Conservation (phyloP, 2,797 vertebrate species). For the Chelon auratus region DNA sequence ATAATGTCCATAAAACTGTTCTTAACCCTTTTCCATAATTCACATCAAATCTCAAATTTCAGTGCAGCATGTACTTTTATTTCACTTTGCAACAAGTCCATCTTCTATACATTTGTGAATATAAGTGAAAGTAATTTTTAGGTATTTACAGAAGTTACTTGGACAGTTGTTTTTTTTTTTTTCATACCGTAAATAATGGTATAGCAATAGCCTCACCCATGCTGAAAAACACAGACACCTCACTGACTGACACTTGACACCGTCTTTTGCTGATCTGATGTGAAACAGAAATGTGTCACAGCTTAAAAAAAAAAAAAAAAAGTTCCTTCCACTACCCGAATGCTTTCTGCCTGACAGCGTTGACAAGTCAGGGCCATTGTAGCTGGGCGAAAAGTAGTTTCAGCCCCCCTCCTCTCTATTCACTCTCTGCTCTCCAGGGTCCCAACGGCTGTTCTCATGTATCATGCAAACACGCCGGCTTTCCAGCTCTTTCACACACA, state of each 20-base stretch:
- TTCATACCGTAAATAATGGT: no score
- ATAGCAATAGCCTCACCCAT: no score
- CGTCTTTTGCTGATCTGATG: conserved; percentile 2
- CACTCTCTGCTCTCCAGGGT: conserved; percentile 47
- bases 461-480: conserved; percentile 48
- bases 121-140: no score
- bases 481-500: conserved; percentile 1
- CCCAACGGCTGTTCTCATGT: conserved; percentile 55
- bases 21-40: no score
- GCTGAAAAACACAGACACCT: no score
- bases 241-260: no score
- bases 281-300: conserved; percentile 49
- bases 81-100: no score
- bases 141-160: no score
- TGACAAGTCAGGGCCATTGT: conserved; percentile 65
- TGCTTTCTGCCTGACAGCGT: conserved; percentile 47
- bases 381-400: conserved; percentile 38
- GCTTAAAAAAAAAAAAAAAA: neutral
- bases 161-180: no score
- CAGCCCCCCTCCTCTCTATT: conserved; percentile 14
- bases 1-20: conserved; percentile 6
- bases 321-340: conserved; percentile 20
- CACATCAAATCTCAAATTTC: no score
- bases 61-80: no score
- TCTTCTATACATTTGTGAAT: no score